These are phyloP conservation scores for Electrona antarctica DNA, from an alignment of 2,113 vertebrate genomes.

Conservation along the genomic window DNA sequence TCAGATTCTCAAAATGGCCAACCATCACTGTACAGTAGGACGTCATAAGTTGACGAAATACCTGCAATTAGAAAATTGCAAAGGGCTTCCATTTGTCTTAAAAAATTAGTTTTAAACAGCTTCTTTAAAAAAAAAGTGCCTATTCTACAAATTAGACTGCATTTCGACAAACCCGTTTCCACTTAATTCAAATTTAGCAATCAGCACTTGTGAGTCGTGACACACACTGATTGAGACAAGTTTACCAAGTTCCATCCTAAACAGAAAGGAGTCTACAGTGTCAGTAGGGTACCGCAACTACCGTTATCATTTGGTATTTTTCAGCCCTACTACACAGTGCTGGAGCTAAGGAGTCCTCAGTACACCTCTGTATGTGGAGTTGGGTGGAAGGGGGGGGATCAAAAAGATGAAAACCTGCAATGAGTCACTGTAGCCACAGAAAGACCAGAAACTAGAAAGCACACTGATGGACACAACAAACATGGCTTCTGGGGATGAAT, in stretches of 20 bases:
- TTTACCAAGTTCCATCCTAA: too few species aligned
- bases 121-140: too few species aligned
- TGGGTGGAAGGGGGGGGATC: constrained; percentile 16
- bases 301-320: not conserved
- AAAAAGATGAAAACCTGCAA: constrained; percentile 54
- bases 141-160: too few species aligned
- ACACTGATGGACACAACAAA: constrained; percentile 11
- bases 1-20: constrained; percentile 64
- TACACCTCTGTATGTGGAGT: constrained; percentile 15
- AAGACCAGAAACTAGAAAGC: constrained; percentile 29
- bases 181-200: too few species aligned
- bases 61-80: not conserved
- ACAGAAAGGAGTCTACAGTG: too few species aligned
- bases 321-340: constrained; percentile 47
- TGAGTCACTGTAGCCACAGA: constrained; percentile 26
- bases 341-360: constrained; percentile 32
- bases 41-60: not conserved
- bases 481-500: constrained; percentile 1
- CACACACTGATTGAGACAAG: too few species aligned
- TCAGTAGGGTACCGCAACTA: too few species aligned
- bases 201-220: too few species aligned
- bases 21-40: constrained; percentile 14
- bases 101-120: too few species aligned
- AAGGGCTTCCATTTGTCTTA: too few species aligned
- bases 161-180: too few species aligned